Evolutionary conservation across 2,888 invertebrate genomes (phyloP).

Genomic region (Melanophora roralis): DNA sequence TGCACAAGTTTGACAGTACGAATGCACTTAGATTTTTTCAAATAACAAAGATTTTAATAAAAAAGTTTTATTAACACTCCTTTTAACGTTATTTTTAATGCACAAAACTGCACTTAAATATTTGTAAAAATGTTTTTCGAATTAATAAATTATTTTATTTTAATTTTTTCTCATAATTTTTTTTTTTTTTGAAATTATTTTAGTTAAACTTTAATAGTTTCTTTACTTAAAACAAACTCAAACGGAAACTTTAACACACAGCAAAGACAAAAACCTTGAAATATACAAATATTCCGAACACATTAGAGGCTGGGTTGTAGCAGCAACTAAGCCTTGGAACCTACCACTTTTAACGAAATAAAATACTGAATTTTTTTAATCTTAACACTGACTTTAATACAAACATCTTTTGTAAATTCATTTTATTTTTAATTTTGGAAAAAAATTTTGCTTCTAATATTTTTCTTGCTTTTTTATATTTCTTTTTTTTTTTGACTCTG

Average conservation of each 20-base stretch:
- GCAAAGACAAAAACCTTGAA: conserved; percentile 44
- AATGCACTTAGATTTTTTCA: conserved; percentile 21
- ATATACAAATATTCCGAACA: neutral
- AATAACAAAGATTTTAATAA: neutral
- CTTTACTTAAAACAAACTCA: conserved; percentile 18
- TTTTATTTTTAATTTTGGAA: neutral
- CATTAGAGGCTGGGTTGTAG: neutral
- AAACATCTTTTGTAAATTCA: neutral
- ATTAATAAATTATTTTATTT: neutral
- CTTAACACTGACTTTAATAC: conserved; percentile 36
- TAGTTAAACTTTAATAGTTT: neutral
- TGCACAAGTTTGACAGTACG: conserved; percentile 24
- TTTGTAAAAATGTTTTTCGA: neutral
- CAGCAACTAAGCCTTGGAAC: conserved; percentile 19
- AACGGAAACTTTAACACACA: conserved; percentile 31
- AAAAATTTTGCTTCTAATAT: neutral
- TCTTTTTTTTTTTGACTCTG: conserved; percentile 40
- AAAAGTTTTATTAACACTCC: conserved; percentile 11
- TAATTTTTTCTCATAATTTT: neutral
- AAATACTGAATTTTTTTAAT: neutral
- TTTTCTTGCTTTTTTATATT: neutral
- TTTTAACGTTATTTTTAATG: neutral
- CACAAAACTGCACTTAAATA: conserved; percentile 37
- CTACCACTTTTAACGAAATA: conserved; percentile 12
- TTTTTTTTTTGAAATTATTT: conserved; percentile 13